Evolutionary conservation across 2,797 vertebrate species (phyloP).

Genomic region (Anabas testudineus): DNA sequence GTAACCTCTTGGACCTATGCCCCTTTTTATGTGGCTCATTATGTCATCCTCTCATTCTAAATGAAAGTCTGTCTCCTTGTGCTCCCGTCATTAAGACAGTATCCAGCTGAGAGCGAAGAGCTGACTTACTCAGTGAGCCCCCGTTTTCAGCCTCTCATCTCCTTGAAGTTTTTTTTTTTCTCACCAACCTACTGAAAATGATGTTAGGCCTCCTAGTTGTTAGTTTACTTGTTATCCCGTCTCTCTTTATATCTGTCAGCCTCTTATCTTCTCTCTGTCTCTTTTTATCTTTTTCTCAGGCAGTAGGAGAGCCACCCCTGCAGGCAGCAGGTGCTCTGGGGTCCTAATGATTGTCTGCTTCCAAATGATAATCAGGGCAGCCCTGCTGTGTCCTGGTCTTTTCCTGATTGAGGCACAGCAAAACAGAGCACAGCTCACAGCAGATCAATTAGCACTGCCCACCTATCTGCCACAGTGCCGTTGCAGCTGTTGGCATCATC

Average conservation of each 20-base stretch:
- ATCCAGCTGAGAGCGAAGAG: constrained; percentile 53
- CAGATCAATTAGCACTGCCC: constrained; percentile 70
- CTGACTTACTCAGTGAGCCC: constrained; percentile 30
- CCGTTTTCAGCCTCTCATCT: constrained; percentile 33
- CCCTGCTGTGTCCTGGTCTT: constrained; percentile 66
- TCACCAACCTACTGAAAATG: constrained; percentile 27
- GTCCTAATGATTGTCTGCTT: constrained; percentile 67
- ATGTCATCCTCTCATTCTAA: constrained; percentile 43
- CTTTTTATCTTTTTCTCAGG: constrained; percentile 36
- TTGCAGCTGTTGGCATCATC: constrained; percentile 43
- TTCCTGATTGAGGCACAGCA: constrained; percentile 47
- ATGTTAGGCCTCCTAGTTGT: constrained; percentile 21
- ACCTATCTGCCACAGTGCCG: constrained; percentile 54
- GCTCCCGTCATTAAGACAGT: constrained; percentile 65
- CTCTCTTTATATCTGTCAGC: constrained; percentile 25
- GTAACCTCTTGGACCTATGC: constrained; percentile 31
- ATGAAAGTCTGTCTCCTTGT: constrained; percentile 38
- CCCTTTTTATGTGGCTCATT: constrained; percentile 49
- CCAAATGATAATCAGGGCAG: constrained; percentile 75
- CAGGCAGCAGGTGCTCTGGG: constrained; percentile 67
- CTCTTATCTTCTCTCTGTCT: constrained; percentile 33
- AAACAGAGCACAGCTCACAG: constrained; percentile 52
- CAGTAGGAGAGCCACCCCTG: constrained; percentile 52
- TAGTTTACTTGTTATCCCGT: constrained; percentile 36
- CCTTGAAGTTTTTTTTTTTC: background rate